phyloP scores from a whole-genome alignment of 2,113 vertebrate species.

The Sminthopsis crassicaudata region DNA sequence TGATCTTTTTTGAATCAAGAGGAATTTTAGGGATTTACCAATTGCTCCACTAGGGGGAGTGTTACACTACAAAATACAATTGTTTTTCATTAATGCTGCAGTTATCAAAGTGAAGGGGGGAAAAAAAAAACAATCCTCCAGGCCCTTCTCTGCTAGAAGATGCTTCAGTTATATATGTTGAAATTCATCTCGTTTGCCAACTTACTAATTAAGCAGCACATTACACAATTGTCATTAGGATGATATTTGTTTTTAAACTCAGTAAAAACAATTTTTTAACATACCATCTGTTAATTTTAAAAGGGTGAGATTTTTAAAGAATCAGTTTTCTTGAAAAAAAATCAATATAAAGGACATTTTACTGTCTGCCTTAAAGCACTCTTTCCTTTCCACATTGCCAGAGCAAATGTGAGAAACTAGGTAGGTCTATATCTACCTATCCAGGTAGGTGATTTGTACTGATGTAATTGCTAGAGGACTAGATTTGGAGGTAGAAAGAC shows the following conservation, averaged over 20 bases:
- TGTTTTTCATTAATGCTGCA: background rate
- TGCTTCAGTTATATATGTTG: background rate
- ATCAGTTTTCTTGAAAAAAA: background rate
- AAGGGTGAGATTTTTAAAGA: background rate
- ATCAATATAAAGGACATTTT: background rate
- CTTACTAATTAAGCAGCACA: background rate
- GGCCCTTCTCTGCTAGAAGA: background rate
- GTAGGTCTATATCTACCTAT: background rate
- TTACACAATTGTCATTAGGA: background rate
- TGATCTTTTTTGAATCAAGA: background rate
- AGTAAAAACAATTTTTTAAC: background rate
- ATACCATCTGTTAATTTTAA: background rate
- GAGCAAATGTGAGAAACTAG: background rate
- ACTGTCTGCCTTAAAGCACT: background rate
- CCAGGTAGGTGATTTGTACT: background rate
- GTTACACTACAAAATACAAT: slow-evolving; percentile 50
- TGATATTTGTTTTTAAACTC: background rate
- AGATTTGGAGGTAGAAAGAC: background rate
- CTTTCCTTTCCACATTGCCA: background rate
- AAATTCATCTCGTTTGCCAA: slow-evolving; percentile 9
- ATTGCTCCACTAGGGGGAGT: slow-evolving; percentile 61
- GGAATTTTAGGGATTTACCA: background rate
- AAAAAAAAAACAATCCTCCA: background rate
- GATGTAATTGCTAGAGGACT: background rate
- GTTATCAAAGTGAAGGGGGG: background rate